Evolutionary conservation across 2,888 invertebrate species (phyloP).

Genomic region (Ptilodon capucinus): DNA sequence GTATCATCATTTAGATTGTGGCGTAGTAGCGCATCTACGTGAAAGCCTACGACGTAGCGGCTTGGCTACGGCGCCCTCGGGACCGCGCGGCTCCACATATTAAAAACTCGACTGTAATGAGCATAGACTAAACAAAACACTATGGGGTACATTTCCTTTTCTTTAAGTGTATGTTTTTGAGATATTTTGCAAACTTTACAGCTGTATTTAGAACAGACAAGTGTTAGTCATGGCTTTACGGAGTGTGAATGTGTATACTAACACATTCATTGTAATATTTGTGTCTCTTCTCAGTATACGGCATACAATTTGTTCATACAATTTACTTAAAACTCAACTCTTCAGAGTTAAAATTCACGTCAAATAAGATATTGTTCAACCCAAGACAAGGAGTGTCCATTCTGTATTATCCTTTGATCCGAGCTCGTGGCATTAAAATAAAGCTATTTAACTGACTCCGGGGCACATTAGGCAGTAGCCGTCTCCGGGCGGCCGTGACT

Average conservation of each 20-base stretch:
- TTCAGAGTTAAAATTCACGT: no score
- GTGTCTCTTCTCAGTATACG: no score
- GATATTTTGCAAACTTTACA: no score
- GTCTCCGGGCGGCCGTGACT: conserved; percentile 25
- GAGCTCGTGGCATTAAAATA: conserved; percentile 2
- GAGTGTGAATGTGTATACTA: no score
- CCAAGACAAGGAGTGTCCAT: neutral
- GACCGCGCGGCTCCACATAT: conserved; percentile 10
- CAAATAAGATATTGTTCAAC: neutral
- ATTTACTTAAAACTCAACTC: no score
- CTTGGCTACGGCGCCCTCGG: conserved; percentile 17
- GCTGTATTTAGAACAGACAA: no score
- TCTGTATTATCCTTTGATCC: neutral
- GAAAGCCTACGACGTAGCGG: conserved; percentile 29
- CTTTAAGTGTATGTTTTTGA: no score
- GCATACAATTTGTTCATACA: neutral
- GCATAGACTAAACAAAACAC: neutral
- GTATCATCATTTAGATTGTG: neutral
- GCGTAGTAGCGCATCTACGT: conserved; percentile 14
- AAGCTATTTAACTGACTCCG: conserved; percentile 1
- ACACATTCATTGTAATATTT: no score
- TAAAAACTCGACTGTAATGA: conserved; percentile 2
- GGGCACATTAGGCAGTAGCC: neutral
- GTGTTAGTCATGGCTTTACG: no score
- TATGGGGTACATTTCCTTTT: no score